Evolutionary conservation across 2,888 invertebrate genomes (phyloP), one percentile per base, ranked within the genome.

Genomic region (Caenorhabditis sp.): DNA sequence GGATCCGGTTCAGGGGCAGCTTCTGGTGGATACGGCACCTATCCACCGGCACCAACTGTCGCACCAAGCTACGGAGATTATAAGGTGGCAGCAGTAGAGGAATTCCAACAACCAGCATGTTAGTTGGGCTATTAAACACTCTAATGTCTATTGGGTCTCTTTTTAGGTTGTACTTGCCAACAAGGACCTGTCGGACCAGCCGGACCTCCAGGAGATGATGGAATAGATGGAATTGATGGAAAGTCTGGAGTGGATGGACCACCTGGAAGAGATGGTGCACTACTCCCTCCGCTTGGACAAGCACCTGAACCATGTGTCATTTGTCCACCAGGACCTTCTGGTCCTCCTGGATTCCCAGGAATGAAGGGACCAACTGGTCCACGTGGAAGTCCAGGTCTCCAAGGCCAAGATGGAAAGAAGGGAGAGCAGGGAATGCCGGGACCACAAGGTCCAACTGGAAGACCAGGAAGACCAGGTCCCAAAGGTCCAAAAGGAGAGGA

Each of bases 271-370:
- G 83, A 85, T 67, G 86, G 86, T 15, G 62, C 55, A 6, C 69
- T 85, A 13, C 74, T 85, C 1, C 83, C 83, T 44, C 78, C 86
- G 20, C 58, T 86, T 22, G 85, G 86, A 11, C 61, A 55, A 40
- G 71, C 76, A 1, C 84, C 86, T 22, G 90, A 90, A 77, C 90
- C 91, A 3, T 90, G 91, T 65, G 80, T 89, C n/a, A 89, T 91
- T 67, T 91, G 91, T 68, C 90, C 90, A 18, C 84, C 87, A 11
- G 91, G 90, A 13, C 80, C 88, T 11, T 80, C 88, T 8, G 91
- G 90, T 60, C 86, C 88, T 18, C 79, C 88, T 8, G 91, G 91
- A 65, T 60, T 80, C 32, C 87, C 89, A 60, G 90, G 90, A 74
- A 79, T 83, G 55, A 89, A 89, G 67, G 90, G 90, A 78, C 90